These are phyloP conservation scores for Diplogasteroides magnus DNA, from an alignment of 1,140 invertebrate genomes.

Conservation along the genomic window DNA sequence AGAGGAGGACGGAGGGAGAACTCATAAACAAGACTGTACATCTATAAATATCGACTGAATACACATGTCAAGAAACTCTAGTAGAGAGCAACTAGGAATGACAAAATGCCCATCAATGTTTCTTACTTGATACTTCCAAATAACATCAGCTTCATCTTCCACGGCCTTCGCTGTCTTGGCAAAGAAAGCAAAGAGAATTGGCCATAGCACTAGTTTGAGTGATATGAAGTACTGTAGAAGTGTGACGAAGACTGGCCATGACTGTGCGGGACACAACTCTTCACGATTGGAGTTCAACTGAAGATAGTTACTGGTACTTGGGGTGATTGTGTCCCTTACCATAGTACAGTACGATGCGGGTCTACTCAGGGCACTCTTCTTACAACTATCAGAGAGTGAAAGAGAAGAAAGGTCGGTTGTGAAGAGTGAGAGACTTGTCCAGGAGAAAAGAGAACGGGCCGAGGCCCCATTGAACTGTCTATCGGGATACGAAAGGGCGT, in stretches of 20 bases:
- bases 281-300: neutral
- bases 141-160: conserved; percentile 49
- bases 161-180: conserved; percentile 49
- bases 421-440: conserved; percentile 44
- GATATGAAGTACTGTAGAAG: conserved; percentile 45
- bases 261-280: conserved; percentile 37
- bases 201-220: conserved; percentile 47
- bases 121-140: conserved; percentile 53
- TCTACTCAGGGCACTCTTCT: neutral
- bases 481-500: conserved; percentile 47
- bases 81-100: no score
- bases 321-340: conserved; percentile 29
- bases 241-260: conserved; percentile 32
- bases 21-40: conserved; percentile 6
- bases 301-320: neutral
- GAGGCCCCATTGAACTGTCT: conserved; percentile 3
- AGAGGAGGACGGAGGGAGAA: conserved; percentile 42
- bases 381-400: conserved; percentile 13
- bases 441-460: conserved; percentile 32
- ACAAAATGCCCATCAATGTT: conserved; percentile 36
- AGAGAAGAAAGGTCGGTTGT: conserved; percentile 44
- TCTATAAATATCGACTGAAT: conserved; percentile 14
- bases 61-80: conserved; percentile 40
- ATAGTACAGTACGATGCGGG: neutral
- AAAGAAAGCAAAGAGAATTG: conserved; percentile 50